Evolutionary conservation across 2,888 invertebrate genomes (phyloP), one percentile per base, ranked within the genome.

Genomic region (Noctua fimbriata): DNA sequence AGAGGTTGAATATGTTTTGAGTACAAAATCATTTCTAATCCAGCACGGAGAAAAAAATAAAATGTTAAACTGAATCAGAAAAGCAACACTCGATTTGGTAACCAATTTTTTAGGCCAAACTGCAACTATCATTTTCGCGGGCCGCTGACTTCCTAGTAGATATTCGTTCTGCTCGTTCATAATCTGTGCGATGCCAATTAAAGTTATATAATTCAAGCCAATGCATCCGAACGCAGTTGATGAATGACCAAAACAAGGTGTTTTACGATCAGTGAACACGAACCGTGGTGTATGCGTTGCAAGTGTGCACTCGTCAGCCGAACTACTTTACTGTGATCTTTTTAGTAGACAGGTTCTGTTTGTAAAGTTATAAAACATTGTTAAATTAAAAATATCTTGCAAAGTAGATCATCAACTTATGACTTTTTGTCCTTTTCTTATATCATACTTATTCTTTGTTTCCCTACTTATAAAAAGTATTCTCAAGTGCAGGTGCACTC

Each of bases 161-260:
- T 60, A 82, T 75, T 80, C 66, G 76, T 81, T 87, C 63, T 78
- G 75, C 69, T 65, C 36, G 78, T 63, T 76, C 76, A 69, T 80
- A 89, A 90, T 88, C 85, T 86, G 84, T 83, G 82, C 86, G 88
- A 90, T 90, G 85, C 91, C 93, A 94, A 94, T 94, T 94, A 95
- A 90, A 90, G 91, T 94, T 93, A 93, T 92, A 93, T 92, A 94
- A 95, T 91, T 90, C 89, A 81, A 89, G 85, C 81, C 88, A 86
- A 89, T 83, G 84, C 87, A 77, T 89, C 87, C 79, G 87, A 88
- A 89, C 82, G 84, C 86, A 84, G 79, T 89, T 93, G 93, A 93
- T 92, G 88, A 83, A 94, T 87, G 92, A 92, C 91, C 91, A 92
- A 93, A 94, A 93, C 93, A 93, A 90, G 86, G 83, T 86, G 88